These are phyloP conservation scores for Andrena bucephala DNA, from an alignment of 2,888 invertebrate genomes.

Conservation along the genomic window DNA sequence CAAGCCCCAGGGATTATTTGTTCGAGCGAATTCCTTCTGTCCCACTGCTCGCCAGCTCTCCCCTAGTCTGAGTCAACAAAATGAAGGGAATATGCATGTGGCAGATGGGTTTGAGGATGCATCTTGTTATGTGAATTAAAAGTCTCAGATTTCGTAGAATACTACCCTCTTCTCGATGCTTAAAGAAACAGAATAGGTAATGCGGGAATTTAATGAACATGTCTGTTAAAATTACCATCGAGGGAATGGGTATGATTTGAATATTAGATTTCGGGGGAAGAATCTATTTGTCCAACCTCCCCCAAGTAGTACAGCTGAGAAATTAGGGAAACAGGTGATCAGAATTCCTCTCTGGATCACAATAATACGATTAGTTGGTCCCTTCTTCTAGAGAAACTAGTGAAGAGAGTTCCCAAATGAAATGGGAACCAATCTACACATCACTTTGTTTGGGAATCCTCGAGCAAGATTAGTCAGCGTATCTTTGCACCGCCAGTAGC, in stretches of 20 bases:
- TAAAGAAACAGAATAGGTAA: not conserved
- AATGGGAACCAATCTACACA: too few relatives aligned
- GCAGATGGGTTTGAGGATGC: not conserved
- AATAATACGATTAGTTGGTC: too few relatives aligned
- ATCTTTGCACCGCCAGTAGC: conserved; percentile 3
- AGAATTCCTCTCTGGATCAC: too few relatives aligned
- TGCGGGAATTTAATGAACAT: not conserved
- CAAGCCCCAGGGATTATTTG: conserved; percentile 38
- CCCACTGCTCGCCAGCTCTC: conserved; percentile 1
- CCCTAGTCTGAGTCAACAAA: conserved; percentile 26
- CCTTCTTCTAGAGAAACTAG: too few relatives aligned
- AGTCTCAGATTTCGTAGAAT: not conserved
- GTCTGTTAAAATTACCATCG: not conserved
- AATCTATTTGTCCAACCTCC: too few relatives aligned
- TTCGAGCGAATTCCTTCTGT: conserved; percentile 27
- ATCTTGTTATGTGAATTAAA: not conserved
- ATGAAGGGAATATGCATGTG: conserved; percentile 17
- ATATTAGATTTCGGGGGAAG: too few relatives aligned
- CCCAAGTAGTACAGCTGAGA: too few relatives aligned
- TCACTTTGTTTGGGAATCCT: not conserved
- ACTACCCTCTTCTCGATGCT: not conserved
- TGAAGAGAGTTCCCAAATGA: too few relatives aligned
- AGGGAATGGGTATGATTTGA: too few relatives aligned
- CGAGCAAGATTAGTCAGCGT: not conserved
- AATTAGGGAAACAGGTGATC: too few relatives aligned